Evolutionary conservation across 2,888 invertebrate species (phyloP), one percentile per base, ranked within the genome.

Genomic region (Idaea aversata): DNA sequence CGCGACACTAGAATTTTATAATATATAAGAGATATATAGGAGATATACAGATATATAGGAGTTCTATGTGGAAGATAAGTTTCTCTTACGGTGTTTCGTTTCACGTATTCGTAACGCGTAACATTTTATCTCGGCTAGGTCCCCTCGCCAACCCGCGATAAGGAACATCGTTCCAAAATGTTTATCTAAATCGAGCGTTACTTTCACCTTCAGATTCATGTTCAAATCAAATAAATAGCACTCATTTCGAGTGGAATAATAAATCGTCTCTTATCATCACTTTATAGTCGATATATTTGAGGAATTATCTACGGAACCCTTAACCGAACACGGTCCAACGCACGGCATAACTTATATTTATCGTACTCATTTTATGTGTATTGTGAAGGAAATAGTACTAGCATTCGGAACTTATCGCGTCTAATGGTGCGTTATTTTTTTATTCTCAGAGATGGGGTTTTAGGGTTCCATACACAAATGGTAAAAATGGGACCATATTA

Each of bases 361-460:
- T 86, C 80, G 81, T 78, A 74, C 80, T 81, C 85, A 82, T 84
- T 84, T 80, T 83, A 84, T 83, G 82, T 85, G 82, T 85, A 85
- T 85, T 83, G 80, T 82, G 80, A 80, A 82, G 77, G 81, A 82
- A 73, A 84, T 86, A 85, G 87, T 85, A 83, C 75, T 80, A 72
- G 68, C 73, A 72, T 71, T 83, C 85, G 78, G 82, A 88, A 90
- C 86, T 90, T 91, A 90, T 88, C 88, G 86, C 78, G 84, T 81
- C 85, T 89, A 87, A 88, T 88, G 86, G 82, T 77, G 75, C 83
- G 81, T 82, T 84, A 85, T 86, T 84, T 86, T 82, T 71, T 72
- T 70, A 70, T 38, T 63, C 58, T 62, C 59, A 62, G 61, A 67
- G 64, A 67, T 63, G 67, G 62, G 57, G 3, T 25, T 25, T 25